Evolutionary conservation across 1,140 invertebrate species (phyloP).

Genomic region (Procambarus virginalis): DNA sequence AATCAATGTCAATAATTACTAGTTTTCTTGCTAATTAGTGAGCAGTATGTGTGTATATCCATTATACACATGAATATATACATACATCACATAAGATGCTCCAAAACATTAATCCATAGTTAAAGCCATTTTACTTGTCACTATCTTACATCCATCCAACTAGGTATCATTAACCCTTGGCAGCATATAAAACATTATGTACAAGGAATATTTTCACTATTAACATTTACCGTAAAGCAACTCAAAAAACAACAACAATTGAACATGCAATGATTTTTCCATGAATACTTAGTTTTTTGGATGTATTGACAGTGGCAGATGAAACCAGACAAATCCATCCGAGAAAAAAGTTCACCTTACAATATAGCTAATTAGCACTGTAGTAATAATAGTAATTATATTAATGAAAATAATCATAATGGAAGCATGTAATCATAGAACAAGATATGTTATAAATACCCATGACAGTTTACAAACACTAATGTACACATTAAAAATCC

Average conservation of each 20-base stretch:
- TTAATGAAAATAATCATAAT: background rate
- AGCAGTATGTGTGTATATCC: background rate
- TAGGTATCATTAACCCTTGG: constrained; percentile 39
- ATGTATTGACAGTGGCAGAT: constrained; percentile 52
- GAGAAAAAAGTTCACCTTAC: background rate
- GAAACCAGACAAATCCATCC: constrained; percentile 39
- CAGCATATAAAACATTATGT: constrained; percentile 65
- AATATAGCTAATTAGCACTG: background rate
- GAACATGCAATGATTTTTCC: constrained; percentile 52
- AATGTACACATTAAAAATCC: background rate
- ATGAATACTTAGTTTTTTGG: constrained; percentile 41
- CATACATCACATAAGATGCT: constrained; percentile 24
- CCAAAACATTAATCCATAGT: constrained; percentile 30
- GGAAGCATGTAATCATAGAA: background rate
- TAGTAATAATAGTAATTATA: background rate
- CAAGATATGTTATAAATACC: too few relatives aligned
- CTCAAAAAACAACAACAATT: constrained; percentile 57
- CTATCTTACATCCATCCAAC: constrained; percentile 49
- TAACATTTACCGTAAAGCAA: constrained; percentile 63
- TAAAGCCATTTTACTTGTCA: constrained; percentile 20
- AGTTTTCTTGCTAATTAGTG: background rate
- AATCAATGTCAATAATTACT: background rate
- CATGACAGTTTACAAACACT: too few relatives aligned
- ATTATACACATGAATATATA: constrained; percentile 17
- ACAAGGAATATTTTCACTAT: constrained; percentile 61